These are phyloP conservation scores for Piscicola geometra DNA, from an alignment of 2,888 invertebrate species.

Conservation along the genomic window DNA sequence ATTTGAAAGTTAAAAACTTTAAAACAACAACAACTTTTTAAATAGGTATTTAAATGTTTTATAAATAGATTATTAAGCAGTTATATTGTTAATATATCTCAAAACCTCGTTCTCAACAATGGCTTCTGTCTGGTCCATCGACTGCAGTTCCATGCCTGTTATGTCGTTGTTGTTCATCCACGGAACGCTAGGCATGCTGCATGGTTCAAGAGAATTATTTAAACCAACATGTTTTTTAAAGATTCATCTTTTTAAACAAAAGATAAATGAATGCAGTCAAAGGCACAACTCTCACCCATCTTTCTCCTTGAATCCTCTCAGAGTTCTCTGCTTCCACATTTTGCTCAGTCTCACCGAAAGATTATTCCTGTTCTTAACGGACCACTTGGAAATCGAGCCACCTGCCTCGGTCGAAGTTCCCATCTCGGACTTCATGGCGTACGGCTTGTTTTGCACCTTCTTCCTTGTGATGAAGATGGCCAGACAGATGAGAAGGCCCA, in stretches of 20 bases:
- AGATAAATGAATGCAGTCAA: neutral
- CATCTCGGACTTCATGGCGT: neutral
- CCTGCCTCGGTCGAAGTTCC: neutral
- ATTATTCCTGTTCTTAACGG: constrained; percentile 13
- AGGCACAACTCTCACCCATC: neutral
- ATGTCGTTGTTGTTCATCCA: neutral
- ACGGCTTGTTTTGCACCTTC: constrained; percentile 1
- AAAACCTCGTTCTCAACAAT: constrained; percentile 22
- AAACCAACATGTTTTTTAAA: neutral
- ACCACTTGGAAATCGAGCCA: constrained; percentile 14
- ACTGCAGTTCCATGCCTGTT: constrained; percentile 15
- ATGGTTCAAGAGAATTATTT: neutral
- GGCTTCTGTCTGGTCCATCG: constrained; percentile 21
- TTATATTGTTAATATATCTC: too few species aligned
- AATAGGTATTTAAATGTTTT: neutral
- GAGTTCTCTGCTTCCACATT: constrained; percentile 2
- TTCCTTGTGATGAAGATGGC: constrained; percentile 9
- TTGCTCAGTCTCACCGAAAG: constrained; percentile 21
- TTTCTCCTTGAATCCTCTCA: constrained; percentile 12
- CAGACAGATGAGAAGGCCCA: constrained; percentile 9
- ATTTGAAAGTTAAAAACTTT: neutral
- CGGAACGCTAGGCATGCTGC: constrained; percentile 25
- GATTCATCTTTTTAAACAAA: neutral
- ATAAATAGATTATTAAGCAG: neutral
- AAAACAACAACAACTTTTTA: too few species aligned